Evolutionary conservation across 1,140 invertebrate genomes (phyloP).

Genomic region (Megalonaias nervosa): DNA sequence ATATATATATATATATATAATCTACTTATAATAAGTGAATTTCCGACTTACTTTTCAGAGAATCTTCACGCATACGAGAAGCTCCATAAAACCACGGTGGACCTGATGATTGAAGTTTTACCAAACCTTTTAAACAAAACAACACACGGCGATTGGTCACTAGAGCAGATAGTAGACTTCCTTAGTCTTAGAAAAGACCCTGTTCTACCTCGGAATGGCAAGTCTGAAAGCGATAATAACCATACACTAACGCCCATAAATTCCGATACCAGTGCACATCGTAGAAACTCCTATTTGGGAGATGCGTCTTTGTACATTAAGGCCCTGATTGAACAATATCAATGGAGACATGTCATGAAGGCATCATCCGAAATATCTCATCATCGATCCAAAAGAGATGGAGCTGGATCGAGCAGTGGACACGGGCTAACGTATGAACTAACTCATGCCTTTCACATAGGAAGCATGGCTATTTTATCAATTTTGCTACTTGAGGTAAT

Average conservation of each 20-base stretch:
- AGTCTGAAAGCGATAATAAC: background rate
- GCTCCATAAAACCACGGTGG: conserved; percentile 26
- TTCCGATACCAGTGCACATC: background rate
- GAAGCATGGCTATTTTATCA: conserved; percentile 47
- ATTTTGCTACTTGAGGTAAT: conserved; percentile 42
- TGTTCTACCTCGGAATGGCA: background rate
- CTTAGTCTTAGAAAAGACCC: background rate
- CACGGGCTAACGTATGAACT: conserved; percentile 38
- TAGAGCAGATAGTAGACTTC: conserved; percentile 22
- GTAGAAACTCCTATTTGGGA: background rate
- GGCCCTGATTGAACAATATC: no score
- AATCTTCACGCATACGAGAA: conserved; percentile 38
- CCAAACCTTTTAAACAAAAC: conserved; percentile 27
- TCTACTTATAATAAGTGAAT: no score
- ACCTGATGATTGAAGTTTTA: conserved; percentile 27
- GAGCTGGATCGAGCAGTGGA: conserved; percentile 17
- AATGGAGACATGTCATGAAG: background rate
- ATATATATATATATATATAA: no score
- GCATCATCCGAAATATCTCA: background rate
- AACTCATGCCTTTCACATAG: conserved; percentile 48
- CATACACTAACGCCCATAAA: background rate
- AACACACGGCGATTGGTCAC: conserved; percentile 5
- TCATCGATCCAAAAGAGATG: conserved; percentile 13
- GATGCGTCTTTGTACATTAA: background rate
- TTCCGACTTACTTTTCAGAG: conserved; percentile 31